phyloP scores from a whole-genome alignment of 2,797 vertebrate genomes.

The Paratrypauchen microcephalus region DNA sequence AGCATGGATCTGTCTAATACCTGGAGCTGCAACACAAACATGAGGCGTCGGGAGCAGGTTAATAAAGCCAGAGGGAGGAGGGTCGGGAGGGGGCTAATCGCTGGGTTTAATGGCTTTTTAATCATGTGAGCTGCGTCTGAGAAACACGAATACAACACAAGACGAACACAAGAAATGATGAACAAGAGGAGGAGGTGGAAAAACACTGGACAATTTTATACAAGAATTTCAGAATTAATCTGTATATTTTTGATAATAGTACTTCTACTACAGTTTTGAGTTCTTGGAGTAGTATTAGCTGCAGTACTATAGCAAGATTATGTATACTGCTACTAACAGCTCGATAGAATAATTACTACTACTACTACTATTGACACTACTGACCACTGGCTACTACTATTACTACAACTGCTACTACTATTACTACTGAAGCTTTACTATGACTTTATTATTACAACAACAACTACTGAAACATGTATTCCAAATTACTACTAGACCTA shows the following conservation, averaged over 20 bases:
- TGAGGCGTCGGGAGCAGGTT: slow-evolving; percentile 35
- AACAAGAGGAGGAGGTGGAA: neutral
- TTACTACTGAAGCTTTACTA: neutral
- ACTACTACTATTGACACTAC: too few relatives aligned
- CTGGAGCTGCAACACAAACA: slow-evolving; percentile 52
- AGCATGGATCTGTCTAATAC: slow-evolving; percentile 52
- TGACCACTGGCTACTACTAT: too few relatives aligned
- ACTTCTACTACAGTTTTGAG: too few relatives aligned
- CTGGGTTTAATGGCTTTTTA: slow-evolving; percentile 1
- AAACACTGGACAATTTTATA: neutral
- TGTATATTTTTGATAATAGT: too few relatives aligned
- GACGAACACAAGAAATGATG: neutral
- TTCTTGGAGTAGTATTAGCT: too few relatives aligned
- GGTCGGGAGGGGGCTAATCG: slow-evolving; percentile 12
- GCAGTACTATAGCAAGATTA: too few relatives aligned
- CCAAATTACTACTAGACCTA: neutral
- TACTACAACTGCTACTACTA: too few relatives aligned
- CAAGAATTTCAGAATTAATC: too few relatives aligned
- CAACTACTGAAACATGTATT: neutral
- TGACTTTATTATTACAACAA: neutral
- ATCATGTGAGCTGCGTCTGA: slow-evolving; percentile 9
- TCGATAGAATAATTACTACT: too few relatives aligned
- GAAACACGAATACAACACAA: neutral
- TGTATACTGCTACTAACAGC: too few relatives aligned
- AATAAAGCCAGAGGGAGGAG: slow-evolving; percentile 22